Base-by-base conservation (phyloP, 2,888 invertebrate species). In the Odiellus spinosus region DNA sequence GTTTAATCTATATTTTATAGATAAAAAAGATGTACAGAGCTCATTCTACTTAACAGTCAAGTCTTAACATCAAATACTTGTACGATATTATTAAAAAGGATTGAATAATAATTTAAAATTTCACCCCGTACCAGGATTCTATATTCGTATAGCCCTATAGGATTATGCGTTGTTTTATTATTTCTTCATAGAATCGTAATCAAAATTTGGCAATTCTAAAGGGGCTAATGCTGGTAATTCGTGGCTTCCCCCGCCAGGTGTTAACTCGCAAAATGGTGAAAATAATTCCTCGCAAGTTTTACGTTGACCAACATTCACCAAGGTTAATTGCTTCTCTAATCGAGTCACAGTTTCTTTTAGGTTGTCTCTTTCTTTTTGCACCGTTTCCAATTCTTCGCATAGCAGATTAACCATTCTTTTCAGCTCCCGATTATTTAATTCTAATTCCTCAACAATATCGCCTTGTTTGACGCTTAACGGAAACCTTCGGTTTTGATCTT, bases 131-230 rank as follows among this genome's bases (percentile, higher is more conserved):
- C n/a, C n/a, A n/a, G n/a, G n/a, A n/a, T n/a, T n/a, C n/a, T n/a
- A n/a, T n/a, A n/a, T n/a, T n/a, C n/a, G n/a, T n/a, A n/a, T n/a
- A n/a, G n/a, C n/a, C n/a, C n/a, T n/a, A 26, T 26, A 26, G 8
- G 4, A 26, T 26, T 26, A 26, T 2, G 15, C n/a, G 38, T 2
- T 38, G 38, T 14, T 38, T n/a, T n/a, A n/a, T n/a, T 38, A 15
- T 1, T 38, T 38, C 18, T 38, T 38, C 18, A 38, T 17, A 10
- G 18, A 38, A 12, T 4, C 38, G 14, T 12, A 38, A 38, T 38
- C 38, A 2, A 38, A 38, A 38, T 38, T 38, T 38, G 38, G 38
- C 38, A 38, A 15, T n/a, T 38, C 38, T 38, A 38, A 38, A 12
- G 38, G 38, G 12, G 38, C 14, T 2, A 38, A 14, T 8, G 4